Evolutionary conservation across 2,888 invertebrate species (phyloP).

Genomic region (Agrochola circellaris): DNA sequence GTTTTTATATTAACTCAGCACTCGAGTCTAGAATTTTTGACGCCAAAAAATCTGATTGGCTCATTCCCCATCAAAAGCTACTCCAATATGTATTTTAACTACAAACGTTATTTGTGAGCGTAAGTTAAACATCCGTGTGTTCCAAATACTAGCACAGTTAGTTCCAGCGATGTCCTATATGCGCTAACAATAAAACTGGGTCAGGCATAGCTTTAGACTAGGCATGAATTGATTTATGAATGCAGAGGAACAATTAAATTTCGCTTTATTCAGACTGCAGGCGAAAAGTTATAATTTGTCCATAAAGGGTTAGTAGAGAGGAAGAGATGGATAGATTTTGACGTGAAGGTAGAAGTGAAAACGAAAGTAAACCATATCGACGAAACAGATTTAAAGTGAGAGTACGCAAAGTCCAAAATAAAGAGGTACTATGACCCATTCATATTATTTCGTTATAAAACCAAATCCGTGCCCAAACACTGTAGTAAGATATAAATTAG

Average conservation of each 20-base stretch:
- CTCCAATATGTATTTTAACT: slow-evolving; percentile 40
- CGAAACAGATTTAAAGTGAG: background rate
- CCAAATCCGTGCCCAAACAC: slow-evolving; percentile 28
- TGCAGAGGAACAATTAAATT: slow-evolving; percentile 55
- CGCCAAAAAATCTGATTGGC: slow-evolving; percentile 4
- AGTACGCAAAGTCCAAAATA: slow-evolving; percentile 6
- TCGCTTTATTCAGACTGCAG: slow-evolving; percentile 41
- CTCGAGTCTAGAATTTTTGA: background rate
- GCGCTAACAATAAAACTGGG: slow-evolving; percentile 62
- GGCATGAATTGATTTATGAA: slow-evolving; percentile 65
- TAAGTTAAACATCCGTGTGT: slow-evolving; percentile 56
- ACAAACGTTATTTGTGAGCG: slow-evolving; percentile 42
- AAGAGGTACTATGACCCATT: slow-evolving; percentile 36
- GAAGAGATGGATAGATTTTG: background rate
- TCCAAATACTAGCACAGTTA: slow-evolving; percentile 57
- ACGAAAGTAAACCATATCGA: background rate
- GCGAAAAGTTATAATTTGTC: slow-evolving; percentile 35
- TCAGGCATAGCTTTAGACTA: slow-evolving; percentile 59
- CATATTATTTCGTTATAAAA: slow-evolving; percentile 46
- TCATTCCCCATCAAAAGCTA: slow-evolving; percentile 2
- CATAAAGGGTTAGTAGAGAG: slow-evolving; percentile 2
- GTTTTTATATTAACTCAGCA: background rate
- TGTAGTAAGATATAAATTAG: slow-evolving; percentile 70
- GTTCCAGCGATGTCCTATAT: slow-evolving; percentile 53
- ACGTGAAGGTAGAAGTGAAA: background rate